Conservation (phyloP, 2,797 vertebrate genomes). For the Darevskia nairensis region DNA sequence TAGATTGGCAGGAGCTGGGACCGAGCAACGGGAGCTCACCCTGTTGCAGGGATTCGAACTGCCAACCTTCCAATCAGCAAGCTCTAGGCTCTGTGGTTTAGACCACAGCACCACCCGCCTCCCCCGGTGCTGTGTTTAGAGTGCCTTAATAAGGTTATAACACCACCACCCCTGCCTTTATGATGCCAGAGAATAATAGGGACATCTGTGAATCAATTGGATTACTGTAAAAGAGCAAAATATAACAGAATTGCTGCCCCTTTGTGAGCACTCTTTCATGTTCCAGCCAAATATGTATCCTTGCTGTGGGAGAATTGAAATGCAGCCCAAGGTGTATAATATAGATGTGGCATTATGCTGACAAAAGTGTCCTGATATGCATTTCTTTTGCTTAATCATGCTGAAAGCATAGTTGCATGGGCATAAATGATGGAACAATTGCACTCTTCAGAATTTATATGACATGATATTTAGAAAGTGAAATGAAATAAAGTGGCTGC, state of each 20-base stretch:
- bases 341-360: conserved; percentile 70
- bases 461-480: conserved; percentile 59
- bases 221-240: conserved; percentile 54
- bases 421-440: conserved; percentile 75
- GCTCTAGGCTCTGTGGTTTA: too few species aligned
- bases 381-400: conserved; percentile 70
- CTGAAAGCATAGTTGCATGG: conserved; percentile 69
- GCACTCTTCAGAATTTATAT: conserved; percentile 67
- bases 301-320: conserved; percentile 64
- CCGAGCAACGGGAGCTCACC: too few species aligned
- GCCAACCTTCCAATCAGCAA: too few species aligned
- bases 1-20: too few species aligned
- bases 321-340: conserved; percentile 67
- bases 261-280: conserved; percentile 48
- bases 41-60: too few species aligned
- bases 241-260: conserved; percentile 54
- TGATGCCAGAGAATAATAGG: conserved; percentile 37
- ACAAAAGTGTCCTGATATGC: conserved; percentile 58
- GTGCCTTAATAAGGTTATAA: conserved; percentile 9
- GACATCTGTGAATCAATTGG: conserved; percentile 25
- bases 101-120: too few species aligned
- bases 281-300: conserved; percentile 45
- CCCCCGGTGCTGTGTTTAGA: too few species aligned
- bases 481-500: conserved; percentile 64
- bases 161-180: conserved; percentile 41